Evolutionary conservation across 2,888 invertebrate genomes (phyloP), one percentile per base, ranked within the genome.

Genomic region (Archips crataeganus): DNA sequence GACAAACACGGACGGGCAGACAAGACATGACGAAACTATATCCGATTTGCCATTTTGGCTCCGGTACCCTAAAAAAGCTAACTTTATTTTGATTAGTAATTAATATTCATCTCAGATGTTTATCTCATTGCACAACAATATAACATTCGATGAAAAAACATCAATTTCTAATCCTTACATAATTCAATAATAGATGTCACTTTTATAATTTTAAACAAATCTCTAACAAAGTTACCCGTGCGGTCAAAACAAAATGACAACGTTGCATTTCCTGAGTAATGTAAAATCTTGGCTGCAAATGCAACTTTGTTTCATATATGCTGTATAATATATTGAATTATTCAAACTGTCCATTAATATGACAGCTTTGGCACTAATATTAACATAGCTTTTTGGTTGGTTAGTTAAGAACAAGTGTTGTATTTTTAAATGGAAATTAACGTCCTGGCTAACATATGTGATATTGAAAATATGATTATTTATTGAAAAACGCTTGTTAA

Each of bases 291-390:
- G 10, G 13, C 42, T 49, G 68, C 5, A 69, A 59, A 49, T 13
- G 2, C 34, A 60, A 69, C 2, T 51, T 73, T 36, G 73, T 63
- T n/a, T 47, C 34, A 39, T 15, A 34, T 63, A 36, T 65, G 65
- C 65, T 61, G n/a, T 64, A 51, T 74, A 69, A 70, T 60, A 64
- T 73, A 74, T 74, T 74, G 51, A 69, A 61, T 65, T 65, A 74
- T 74, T 45, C 65, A 15, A 36, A 51, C 49, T 49, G 51, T 10
- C 42, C 23, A 74, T 74, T 70, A 64, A 70, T 65, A 65, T 74
- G 74, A 74, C 74, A 74, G 36, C 5, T 61, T 54, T 36, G 70
- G 65, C 65, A 74, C 59, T 64, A 34, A 72, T 36, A 69, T 74
- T 69, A 69, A 36, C 73, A 74, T 74, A 64, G 32, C 13, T 59